Evolutionary conservation across 2,888 invertebrate species (phyloP).

Genomic region (Anoplius nigerrimus): DNA sequence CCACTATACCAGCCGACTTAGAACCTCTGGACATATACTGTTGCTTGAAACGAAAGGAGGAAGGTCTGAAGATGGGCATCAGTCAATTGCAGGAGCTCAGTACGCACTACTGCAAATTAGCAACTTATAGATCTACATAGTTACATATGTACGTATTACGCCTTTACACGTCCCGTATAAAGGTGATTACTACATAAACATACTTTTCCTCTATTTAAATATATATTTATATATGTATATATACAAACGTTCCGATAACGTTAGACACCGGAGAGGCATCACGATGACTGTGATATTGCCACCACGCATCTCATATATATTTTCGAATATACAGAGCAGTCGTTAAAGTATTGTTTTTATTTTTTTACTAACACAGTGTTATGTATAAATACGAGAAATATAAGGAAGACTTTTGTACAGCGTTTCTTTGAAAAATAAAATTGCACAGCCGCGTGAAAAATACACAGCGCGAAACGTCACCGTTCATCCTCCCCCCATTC

Average conservation of each 20-base stretch:
- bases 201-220: background rate
- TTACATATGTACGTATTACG: background rate
- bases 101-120: slow-evolving; percentile 63
- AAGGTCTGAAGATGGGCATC: slow-evolving; percentile 58
- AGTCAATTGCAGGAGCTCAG: slow-evolving; percentile 66
- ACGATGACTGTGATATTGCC: slow-evolving; percentile 15
- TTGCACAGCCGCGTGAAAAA: slow-evolving; percentile 34
- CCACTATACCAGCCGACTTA: slow-evolving; percentile 30
- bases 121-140: slow-evolving; percentile 27
- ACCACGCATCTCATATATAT: background rate
- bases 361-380: slow-evolving; percentile 38
- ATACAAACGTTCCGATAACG: slow-evolving; percentile 9
- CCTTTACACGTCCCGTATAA: background rate
- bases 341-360: slow-evolving; percentile 13
- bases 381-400: slow-evolving; percentile 21
- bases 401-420: slow-evolving; percentile 31
- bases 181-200: background rate
- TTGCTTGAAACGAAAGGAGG: slow-evolving; percentile 62
- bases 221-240: background rate
- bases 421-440: slow-evolving; percentile 45
- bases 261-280: background rate
- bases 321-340: background rate
- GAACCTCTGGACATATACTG: slow-evolving; percentile 63
- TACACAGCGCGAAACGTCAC: slow-evolving; percentile 7
- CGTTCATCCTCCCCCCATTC: background rate